Conservation (phyloP, 1,140 invertebrate species). For the Eriocheir sinensis region DNA sequence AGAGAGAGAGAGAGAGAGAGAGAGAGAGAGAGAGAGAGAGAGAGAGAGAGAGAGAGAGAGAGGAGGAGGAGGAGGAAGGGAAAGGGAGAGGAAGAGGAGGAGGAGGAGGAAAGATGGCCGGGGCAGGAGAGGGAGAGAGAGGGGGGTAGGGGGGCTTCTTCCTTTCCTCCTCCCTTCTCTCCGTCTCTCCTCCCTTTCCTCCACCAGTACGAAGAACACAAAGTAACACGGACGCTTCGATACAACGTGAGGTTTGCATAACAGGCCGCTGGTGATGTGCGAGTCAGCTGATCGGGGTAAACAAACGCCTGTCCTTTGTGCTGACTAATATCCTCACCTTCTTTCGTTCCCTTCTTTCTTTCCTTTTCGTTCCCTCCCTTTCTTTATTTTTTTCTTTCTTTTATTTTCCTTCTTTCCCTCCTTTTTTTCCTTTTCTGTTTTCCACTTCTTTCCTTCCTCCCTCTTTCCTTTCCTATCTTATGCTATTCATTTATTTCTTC, state of each 20-base stretch:
- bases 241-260: no score
- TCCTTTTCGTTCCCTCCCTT: not conserved
- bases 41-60: conserved; percentile 49
- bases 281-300: no score
- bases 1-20: not conserved
- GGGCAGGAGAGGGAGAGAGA: not conserved
- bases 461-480: not conserved
- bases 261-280: no score
- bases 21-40: conserved; percentile 4
- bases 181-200: not conserved
- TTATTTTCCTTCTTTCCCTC: not conserved
- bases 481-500: not conserved
- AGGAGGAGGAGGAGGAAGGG: not conserved
- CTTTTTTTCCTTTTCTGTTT: no score
- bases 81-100: conserved; percentile 10
- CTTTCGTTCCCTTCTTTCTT: not conserved
- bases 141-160: not conserved
- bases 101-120: not conserved
- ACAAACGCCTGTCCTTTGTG: not conserved
- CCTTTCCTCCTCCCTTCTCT: not conserved
- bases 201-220: no score
- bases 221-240: no score
- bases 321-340: no score
- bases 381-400: not conserved
- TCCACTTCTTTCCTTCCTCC: no score